Evolutionary conservation across 2,797 vertebrate genomes (phyloP).

Genomic region (Siniperca obscura): DNA sequence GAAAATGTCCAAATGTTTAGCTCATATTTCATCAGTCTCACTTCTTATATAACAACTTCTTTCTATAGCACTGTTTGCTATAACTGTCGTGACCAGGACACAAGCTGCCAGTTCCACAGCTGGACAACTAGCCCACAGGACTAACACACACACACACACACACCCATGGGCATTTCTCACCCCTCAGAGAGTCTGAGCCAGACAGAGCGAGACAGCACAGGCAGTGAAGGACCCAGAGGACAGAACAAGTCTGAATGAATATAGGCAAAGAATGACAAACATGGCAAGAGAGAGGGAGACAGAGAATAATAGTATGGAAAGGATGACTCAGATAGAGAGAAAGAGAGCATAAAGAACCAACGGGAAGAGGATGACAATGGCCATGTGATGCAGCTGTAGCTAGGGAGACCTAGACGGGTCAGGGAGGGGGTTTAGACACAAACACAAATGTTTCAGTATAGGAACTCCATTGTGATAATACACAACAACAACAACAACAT

Average conservation of each 20-base stretch:
- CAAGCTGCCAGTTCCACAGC: constrained; percentile 35
- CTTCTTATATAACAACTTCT: constrained; percentile 32
- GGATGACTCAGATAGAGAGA: constrained; percentile 40
- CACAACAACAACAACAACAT: constrained; percentile 38
- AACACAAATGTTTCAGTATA: constrained; percentile 38
- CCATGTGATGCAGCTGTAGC: constrained; percentile 54
- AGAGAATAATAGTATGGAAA: not conserved
- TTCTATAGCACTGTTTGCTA: constrained; percentile 40
- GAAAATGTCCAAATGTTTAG: not conserved
- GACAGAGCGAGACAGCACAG: constrained; percentile 7
- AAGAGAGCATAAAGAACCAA: constrained; percentile 20
- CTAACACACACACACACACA: constrained; percentile 1
- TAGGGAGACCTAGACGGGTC: constrained; percentile 38
- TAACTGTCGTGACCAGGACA: constrained; percentile 16
- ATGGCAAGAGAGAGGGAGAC: not conserved
- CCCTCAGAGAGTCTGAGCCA: constrained; percentile 21
- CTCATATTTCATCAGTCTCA: constrained; percentile 20
- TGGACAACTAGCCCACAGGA: constrained; percentile 31
- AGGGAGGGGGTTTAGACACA: constrained; percentile 29
- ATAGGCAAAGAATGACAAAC: constrained; percentile 14
- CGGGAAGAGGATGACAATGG: constrained; percentile 16
- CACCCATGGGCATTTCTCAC: not conserved
- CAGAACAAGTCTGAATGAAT: constrained; percentile 12
- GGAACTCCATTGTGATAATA: constrained; percentile 32
- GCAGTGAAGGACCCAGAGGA: constrained; percentile 5